phyloP scores from a whole-genome alignment of 2,797 vertebrate genomes.

The Tapirus indicus region DNA sequence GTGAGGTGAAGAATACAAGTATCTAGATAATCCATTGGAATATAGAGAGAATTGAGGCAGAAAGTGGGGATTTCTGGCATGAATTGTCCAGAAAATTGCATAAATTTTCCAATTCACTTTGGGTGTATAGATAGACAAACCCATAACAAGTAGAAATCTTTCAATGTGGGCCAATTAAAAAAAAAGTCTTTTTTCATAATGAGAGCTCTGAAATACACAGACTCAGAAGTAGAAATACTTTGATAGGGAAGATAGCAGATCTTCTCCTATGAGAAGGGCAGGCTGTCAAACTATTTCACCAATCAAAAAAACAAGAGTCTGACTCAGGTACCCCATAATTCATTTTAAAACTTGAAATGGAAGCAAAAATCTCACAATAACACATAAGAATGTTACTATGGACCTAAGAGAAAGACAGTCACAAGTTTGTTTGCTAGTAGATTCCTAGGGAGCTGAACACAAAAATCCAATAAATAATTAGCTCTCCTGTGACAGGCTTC shows the following conservation, averaged over 20 bases:
- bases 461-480: slow-evolving; percentile 99
- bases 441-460: slow-evolving; percentile 92
- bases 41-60: background rate
- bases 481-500: slow-evolving; percentile 98
- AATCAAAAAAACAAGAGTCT: slow-evolving; percentile 88
- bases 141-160: slow-evolving; percentile 40
- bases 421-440: slow-evolving; percentile 94
- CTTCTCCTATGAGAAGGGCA: slow-evolving; percentile 85
- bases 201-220: slow-evolving; percentile 80
- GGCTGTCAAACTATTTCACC: slow-evolving; percentile 79
- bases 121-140: background rate
- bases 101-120: background rate
- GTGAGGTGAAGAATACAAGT: background rate
- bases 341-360: slow-evolving; percentile 86
- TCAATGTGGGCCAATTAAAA: slow-evolving; percentile 58
- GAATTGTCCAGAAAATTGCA: background rate
- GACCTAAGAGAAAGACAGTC: slow-evolving; percentile 90
- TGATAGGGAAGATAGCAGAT: slow-evolving; percentile 87
- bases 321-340: slow-evolving; percentile 84
- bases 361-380: slow-evolving; percentile 86
- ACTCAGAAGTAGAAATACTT: slow-evolving; percentile 83
- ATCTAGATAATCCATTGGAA: background rate
- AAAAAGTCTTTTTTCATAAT: slow-evolving; percentile 35
- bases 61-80: background rate
- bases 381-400: slow-evolving; percentile 88